Evolutionary conservation across 2,113 vertebrate genomes (phyloP).

Genomic region (Hypanus sabinus): DNA sequence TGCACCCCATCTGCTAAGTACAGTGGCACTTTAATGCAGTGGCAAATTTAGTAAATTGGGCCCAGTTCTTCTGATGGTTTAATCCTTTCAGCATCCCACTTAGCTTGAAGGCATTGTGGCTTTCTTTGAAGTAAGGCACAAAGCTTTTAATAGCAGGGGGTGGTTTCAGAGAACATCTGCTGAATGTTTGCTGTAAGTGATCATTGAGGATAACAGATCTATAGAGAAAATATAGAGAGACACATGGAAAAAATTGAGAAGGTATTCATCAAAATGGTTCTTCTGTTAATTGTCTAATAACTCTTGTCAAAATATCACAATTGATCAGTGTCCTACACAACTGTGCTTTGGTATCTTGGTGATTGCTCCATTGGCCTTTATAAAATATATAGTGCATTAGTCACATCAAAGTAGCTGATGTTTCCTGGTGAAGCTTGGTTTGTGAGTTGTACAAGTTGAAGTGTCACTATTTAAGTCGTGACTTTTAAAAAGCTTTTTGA

Average conservation of each 20-base stretch:
- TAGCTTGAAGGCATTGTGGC: constrained; percentile 36
- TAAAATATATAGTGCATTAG: not conserved
- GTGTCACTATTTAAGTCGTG: not conserved
- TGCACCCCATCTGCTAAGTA: constrained; percentile 33
- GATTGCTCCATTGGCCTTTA: not conserved
- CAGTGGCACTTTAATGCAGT: constrained; percentile 15
- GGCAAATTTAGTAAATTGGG: constrained; percentile 36
- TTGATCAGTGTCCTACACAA: constrained; percentile 1
- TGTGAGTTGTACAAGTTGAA: not conserved
- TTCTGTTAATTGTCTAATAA: too few relatives aligned
- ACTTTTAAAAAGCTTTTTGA: not conserved
- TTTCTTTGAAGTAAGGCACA: constrained; percentile 36
- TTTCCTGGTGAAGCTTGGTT: not conserved
- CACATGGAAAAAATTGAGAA: not conserved
- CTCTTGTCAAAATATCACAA: not conserved
- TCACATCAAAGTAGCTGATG: not conserved
- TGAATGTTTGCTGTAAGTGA: constrained; percentile 23
- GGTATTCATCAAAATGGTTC: not conserved
- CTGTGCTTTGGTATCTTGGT: not conserved
- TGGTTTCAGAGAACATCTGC: constrained; percentile 34
- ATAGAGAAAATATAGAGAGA: not conserved
- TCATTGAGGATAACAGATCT: constrained; percentile 15
- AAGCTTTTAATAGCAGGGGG: constrained; percentile 36
- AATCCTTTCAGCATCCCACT: constrained; percentile 37
- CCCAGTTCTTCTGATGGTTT: constrained; percentile 12